Base-by-base conservation (phyloP, 1,140 invertebrate species). In the Drosophila santomea region DNA sequence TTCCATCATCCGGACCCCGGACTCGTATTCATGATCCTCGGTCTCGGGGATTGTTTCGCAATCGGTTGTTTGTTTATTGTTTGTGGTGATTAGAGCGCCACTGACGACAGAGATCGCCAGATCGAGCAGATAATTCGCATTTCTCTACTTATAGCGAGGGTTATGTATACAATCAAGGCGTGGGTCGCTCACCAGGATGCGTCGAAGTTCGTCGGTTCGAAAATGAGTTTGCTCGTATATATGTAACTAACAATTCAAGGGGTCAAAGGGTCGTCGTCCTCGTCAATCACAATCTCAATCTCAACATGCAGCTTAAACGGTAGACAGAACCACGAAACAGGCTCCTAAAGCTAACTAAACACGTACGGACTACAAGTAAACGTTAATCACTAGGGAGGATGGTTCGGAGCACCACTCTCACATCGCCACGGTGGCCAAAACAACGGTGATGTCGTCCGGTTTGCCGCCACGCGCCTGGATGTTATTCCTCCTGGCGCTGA, bases 371-470 rank as follows among this genome's bases (percentile, higher is more conserved):
- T 89, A 88, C 84, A 77, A 88, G 73, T 88, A 88, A 89, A 89
- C 85, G 77, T 56, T 74, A 83, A 88, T 50, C 48, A 77, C 69
- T 89, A 89, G 52, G 57, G 64, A 64, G 55, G 47, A 64, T 57
- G 25, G 32, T 14, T 25, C 39, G 44, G 44, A 36, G 51, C 32
- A 50, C 44, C 66, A 25, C 36, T 60, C 94, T 95, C 95, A 96
- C 93, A 96, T 94, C 78, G 96, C 96, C 92, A 98, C 97, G 69
- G 97, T 97, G 79, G 97, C 97, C 80, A 99, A 94, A 80, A 99
- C 95, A 85, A 99, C 97, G 90, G 98, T 99, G 92, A 99, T 98
- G 93, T 99, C 98, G 93, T 99, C 98, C 51, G 98, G 98, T 94
- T 99, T 99, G 64, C 98, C 98, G 92, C 98, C 98, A 93, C 96